Evolutionary conservation across 37 sponge, comb jelly and placozoan species (phyloP), one percentile per base, ranked within the genome.

Genomic region (Petrosia ficiformis): DNA sequence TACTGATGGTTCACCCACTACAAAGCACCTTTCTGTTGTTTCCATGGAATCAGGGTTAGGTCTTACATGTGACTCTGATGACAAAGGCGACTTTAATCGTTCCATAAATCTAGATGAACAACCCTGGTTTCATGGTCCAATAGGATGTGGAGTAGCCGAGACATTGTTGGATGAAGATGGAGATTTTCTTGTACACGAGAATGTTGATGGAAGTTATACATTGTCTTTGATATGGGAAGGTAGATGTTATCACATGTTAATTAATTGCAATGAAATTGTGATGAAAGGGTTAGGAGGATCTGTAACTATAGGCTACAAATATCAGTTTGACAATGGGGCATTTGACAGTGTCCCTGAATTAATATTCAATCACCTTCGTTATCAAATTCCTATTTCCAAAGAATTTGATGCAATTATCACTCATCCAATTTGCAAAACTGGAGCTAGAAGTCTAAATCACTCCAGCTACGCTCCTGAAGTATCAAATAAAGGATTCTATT

Each of bases 41-140:
- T 90, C 91, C 0, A 82, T 81, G 77, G 91, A 90, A 78, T 86
- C 87, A 1, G 91, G 91, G 22, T 82, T 86, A 34, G 80, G 91
- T 24, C 79, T 90, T 35, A 80, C 86, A 26, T 90, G 79, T 75
- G 91, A 90, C 57, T 68, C 68, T 31, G 54, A 48, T 48, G 90
- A 90, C 22, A 80, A 72, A n/a, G 67, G 48, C 22, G 82, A 80
- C 41, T 81, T 78, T 33, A 85, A 77, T 42, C 82, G 77, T 26
- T 16, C 71, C 2, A 44, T 73, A 11, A 73, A 72, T 30, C 70
- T 90, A 35, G 83, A 84, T 31, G 39, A 6, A 25, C 86, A 89
- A 72, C 90, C 90, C n/a, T 93, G 94, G 94, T 93, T 80, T 54
- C 87, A 89, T 61, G 94, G 87, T 11, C 74, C 40, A 71, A 80